Evolutionary conservation across 1,140 invertebrate species (phyloP).

Genomic region (Metaphire vulgaris): DNA sequence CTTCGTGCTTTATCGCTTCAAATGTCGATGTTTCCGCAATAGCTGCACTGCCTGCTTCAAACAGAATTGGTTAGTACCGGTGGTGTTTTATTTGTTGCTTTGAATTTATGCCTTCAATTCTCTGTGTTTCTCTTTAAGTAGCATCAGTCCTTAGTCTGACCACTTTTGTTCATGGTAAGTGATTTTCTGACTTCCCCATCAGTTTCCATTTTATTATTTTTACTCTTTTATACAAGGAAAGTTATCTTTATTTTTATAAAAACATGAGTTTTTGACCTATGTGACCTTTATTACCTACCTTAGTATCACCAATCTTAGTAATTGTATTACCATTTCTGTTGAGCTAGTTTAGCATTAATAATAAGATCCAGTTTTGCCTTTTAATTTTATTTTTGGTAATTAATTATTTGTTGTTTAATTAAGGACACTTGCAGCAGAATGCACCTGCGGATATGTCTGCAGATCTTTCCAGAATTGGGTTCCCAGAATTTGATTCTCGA

Average conservation of each 20-base stretch:
- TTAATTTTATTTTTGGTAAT: not conserved
- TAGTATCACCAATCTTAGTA: no score
- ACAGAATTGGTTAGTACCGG: no score
- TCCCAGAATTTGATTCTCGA: not conserved
- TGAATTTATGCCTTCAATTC: not conserved
- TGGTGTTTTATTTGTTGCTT: not conserved
- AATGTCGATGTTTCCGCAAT: not conserved
- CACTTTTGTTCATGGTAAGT: not conserved
- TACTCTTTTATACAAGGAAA: no score
- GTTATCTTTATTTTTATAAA: no score
- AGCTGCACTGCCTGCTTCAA: not conserved
- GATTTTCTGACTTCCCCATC: not conserved
- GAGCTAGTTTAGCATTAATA: not conserved
- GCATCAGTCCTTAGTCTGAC: not conserved
- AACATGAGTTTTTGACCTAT: no score
- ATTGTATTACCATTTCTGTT: not conserved
- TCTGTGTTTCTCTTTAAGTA: not conserved
- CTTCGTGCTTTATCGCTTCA: not conserved
- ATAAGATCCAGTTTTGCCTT: not conserved
- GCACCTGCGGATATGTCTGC: not conserved
- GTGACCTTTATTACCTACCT: no score
- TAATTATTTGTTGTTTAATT: not conserved
- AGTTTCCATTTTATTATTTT: no score
- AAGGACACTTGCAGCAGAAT: not conserved
- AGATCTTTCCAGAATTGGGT: not conserved